A percentile compares a stretch with the other conserved stretches of the same genome.
Evolutionary conservation across 2,113 vertebrate species (phyloP).

Genomic region (human (Homo sapiens)): GRCh38 chr15:72282001-72282500

Average conservation of each 20-base stretch:
- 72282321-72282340: background rate
- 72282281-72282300: background rate
- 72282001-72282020: background rate
- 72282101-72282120: background rate
- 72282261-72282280: background rate
- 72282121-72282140: background rate
- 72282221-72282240: background rate
- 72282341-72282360: background rate
- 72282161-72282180: background rate
- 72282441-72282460: background rate
- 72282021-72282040: conserved; percentile 7
- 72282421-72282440: background rate
- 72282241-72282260: background rate
- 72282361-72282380: background rate
- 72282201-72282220: background rate
- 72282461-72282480: too few relatives aligned
- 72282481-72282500: too few relatives aligned
- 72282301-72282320: background rate
- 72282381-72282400: background rate
- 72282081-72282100: background rate
- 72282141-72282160: background rate
- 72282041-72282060: background rate
- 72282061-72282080: background rate
- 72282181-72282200: background rate
- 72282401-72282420: background rate